Base-by-base conservation (phyloP, 2,888 invertebrate genomes). In the Heteromurus nitidus region DNA sequence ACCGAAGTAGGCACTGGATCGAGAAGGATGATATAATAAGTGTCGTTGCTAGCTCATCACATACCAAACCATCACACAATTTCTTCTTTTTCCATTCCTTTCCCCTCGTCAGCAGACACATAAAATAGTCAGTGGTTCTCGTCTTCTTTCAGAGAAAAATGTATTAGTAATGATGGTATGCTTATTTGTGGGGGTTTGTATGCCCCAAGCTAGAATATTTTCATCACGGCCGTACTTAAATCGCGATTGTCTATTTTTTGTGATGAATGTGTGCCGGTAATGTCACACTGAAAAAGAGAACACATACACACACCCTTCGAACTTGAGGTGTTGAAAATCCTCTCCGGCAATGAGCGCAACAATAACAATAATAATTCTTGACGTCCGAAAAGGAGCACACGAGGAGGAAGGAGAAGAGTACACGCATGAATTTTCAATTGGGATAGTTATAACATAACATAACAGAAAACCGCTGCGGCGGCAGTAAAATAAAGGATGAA, bases 361-460 rank as follows among this genome's bases (percentile, higher is more conserved):
- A 62, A 62, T 64, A 64, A 58, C 26, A 53, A 73, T 18, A 67
- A 75, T 67, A 67, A 75, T 60, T 76, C 68, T 62, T 76, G 76
- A 76, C 76, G 68, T 58, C 44, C 31, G 42, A 36, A 22, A 53
- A 22, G 53, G 16, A 75, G 30, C 18, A 22, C 28, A 65, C 11
- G 20, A 42, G 2, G 42, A 11, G n/a, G 36, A 42, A 36, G 50
- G 22, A 36, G 16, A 65, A 20, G n/a, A 22, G 47, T 50, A 68
- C 11, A 24, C 28, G 47, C 16, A 42, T 47, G 20, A 22, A 31
- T 62, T 67, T 47, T 47, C 47, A 47, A 47, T 47, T 47, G 47
- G 47, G n/a, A n/a, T n/a, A n/a, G n/a, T n/a, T n/a, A n/a, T n/a
- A n/a, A n/a, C n/a, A n/a, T n/a, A n/a, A n/a, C n/a, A n/a, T n/a